Evolutionary conservation across 2,888 invertebrate genomes (phyloP).

Genomic region (Ochlodes sylvanus): DNA sequence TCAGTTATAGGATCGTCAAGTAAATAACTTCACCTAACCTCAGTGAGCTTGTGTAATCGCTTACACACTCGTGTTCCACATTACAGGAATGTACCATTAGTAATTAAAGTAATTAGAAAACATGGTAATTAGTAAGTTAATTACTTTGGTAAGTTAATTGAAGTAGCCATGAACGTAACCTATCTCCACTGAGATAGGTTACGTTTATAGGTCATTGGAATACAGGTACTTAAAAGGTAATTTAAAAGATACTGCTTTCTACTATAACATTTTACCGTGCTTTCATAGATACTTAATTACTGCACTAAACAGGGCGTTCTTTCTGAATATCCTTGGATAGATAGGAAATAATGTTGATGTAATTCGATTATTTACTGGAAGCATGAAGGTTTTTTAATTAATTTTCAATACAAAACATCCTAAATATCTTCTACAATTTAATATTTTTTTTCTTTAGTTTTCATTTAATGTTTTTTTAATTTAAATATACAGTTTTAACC

Average conservation of each 20-base stretch:
- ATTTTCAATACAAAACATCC: too few relatives aligned
- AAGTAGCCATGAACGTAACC: conserved; percentile 2
- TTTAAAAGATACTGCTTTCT: not conserved
- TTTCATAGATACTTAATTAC: not conserved
- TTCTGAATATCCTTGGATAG: too few relatives aligned
- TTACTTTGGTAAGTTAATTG: conserved; percentile 4
- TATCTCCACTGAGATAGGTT: not conserved
- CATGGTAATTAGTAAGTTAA: conserved; percentile 1
- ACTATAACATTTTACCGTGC: not conserved
- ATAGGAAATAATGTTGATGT: too few relatives aligned
- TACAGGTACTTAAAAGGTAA: not conserved
- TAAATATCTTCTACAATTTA: too few relatives aligned
- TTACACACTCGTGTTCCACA: not conserved
- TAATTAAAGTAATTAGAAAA: conserved; percentile 1
- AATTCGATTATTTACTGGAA: too few relatives aligned
- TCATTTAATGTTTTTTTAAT: too few relatives aligned
- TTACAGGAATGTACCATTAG: conserved; percentile 1
- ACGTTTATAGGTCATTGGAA: conserved; percentile 2
- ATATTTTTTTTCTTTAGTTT: too few relatives aligned
- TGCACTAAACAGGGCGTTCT: not conserved
- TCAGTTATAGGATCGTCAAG: too few relatives aligned
- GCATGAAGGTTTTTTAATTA: too few relatives aligned
- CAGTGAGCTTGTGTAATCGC: not conserved
- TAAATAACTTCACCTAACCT: too few relatives aligned
- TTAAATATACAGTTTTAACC: too few relatives aligned